phyloP scores from a whole-genome alignment of 2,113 vertebrate genomes.

The Myiozetetes cayanensis region DNA sequence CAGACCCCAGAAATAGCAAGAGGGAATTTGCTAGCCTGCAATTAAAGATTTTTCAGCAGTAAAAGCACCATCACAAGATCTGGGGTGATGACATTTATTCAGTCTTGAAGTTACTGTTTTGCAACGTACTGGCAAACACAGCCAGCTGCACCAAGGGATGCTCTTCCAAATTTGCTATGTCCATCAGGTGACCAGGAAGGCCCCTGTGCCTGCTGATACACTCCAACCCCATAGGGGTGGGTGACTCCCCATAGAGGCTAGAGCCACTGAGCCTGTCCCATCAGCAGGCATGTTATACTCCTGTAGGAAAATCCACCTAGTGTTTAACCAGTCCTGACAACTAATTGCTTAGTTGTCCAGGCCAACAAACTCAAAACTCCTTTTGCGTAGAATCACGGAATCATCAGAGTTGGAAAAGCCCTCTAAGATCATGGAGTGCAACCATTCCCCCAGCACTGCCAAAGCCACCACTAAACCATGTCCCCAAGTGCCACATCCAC shows the following conservation, averaged over 20 bases:
- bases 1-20: neutral
- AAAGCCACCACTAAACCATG: neutral
- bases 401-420: neutral
- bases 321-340: neutral
- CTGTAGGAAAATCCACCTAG: neutral
- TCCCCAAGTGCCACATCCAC: neutral
- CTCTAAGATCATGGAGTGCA: neutral
- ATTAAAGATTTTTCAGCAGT: neutral
- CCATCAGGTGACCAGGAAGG: neutral
- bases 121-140: neutral
- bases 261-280: neutral
- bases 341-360: neutral
- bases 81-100: neutral
- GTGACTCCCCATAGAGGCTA: neutral
- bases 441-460: neutral
- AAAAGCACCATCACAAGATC: neutral
- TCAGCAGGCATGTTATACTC: neutral
- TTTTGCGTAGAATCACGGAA: neutral
- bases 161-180: neutral
- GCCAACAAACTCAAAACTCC: neutral
- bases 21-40: neutral
- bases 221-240: rapidly evolving
- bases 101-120: neutral
- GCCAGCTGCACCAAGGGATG: neutral
- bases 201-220: rapidly evolving